Evolutionary conservation across 2,113 vertebrate species (phyloP).

Genomic region (Eulemur macaco): DNA sequence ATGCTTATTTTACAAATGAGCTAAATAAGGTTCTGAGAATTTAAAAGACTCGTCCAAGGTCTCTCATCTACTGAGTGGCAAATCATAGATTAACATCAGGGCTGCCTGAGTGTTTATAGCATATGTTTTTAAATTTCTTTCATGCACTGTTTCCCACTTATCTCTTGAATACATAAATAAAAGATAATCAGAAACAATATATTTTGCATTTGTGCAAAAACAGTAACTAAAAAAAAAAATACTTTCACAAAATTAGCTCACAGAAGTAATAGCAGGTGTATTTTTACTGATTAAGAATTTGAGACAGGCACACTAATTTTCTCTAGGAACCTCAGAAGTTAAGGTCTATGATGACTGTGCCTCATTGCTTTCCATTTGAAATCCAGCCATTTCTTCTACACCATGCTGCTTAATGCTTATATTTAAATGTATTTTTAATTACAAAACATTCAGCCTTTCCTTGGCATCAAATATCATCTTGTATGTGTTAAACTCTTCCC

Average conservation of each 20-base stretch:
- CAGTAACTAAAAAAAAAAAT: not conserved
- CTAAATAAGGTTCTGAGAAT: not conserved
- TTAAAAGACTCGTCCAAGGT: not conserved
- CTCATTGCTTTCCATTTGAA: not conserved
- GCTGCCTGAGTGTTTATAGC: no score
- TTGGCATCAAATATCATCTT: not conserved
- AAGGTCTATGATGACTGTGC: fast-evolving
- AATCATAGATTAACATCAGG: not conserved
- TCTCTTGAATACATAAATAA: not conserved
- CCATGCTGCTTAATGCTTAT: not conserved
- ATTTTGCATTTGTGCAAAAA: not conserved
- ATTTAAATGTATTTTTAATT: not conserved
- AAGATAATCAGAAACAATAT: not conserved
- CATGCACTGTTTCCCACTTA: not conserved
- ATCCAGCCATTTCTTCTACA: not conserved
- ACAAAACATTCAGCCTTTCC: not conserved
- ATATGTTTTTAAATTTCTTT: not conserved
- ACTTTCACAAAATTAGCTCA: not conserved
- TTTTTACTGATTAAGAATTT: not conserved
- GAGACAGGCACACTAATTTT: not conserved
- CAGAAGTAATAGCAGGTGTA: not conserved
- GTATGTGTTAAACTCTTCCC: not conserved
- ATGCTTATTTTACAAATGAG: not conserved
- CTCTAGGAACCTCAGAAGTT: not conserved
- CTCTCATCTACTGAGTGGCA: not conserved